A percentile compares a stretch with the other conserved stretches of the same genome.
phyloP scores from a whole-genome alignment of 1,140 invertebrate genomes.

The Pseudomyrmex cubaensis region DNA sequence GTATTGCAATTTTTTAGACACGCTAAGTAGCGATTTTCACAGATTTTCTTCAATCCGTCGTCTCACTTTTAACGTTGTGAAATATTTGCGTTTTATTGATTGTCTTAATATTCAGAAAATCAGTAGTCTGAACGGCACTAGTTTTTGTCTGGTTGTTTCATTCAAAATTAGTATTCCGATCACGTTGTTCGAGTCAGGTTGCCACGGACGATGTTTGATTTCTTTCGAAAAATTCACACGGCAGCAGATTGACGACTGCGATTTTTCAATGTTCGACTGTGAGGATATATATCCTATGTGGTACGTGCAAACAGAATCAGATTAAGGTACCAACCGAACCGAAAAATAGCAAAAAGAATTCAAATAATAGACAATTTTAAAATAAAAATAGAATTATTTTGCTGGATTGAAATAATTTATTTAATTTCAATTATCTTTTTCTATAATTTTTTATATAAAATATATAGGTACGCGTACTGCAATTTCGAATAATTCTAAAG shows the following conservation, averaged over 20 bases:
- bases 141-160: conserved; percentile 49
- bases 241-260: conserved; percentile 52
- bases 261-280: conserved; percentile 56
- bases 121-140: conserved; percentile 41
- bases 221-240: conserved; percentile 60
- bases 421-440: neutral
- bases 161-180: conserved; percentile 51
- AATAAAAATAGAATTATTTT: conserved; percentile 20
- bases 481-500: neutral
- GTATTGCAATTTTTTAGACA: conserved; percentile 28
- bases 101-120: conserved; percentile 57
- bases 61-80: conserved; percentile 36
- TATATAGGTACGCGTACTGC: neutral
- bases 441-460: neutral
- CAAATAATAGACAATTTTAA: conserved; percentile 4
- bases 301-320: conserved; percentile 51
- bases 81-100: conserved; percentile 55
- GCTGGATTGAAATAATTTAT: neutral
- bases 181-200: conserved; percentile 25
- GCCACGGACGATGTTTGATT: conserved; percentile 54
- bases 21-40: conserved; percentile 24
- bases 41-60: neutral
- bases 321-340: conserved; percentile 36
- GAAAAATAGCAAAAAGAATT: conserved; percentile 40
- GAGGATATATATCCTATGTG: conserved; percentile 42